Evolutionary conservation across 2,888 invertebrate genomes (phyloP).

Genomic region (Cynaeus angustus): DNA sequence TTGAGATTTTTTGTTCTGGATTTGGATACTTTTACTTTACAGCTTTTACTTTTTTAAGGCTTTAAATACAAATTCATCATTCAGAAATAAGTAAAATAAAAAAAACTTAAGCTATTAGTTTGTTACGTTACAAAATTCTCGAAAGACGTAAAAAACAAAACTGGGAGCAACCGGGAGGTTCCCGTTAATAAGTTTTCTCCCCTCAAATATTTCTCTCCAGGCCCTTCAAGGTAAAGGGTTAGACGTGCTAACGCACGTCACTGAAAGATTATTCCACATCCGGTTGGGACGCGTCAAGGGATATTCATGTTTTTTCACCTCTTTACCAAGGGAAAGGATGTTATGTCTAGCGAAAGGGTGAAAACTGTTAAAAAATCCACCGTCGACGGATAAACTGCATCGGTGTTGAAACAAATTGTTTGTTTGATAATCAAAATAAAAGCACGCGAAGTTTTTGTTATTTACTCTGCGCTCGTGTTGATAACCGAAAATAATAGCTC

Average conservation of each 20-base stretch:
- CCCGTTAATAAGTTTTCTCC: too few species aligned
- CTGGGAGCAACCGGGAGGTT: too few species aligned
- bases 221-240: constrained; percentile 22
- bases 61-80: too few species aligned
- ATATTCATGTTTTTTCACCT: constrained; percentile 30
- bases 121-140: too few species aligned
- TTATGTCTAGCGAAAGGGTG: constrained; percentile 49
- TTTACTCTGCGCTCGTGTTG: background rate
- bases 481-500: too few species aligned
- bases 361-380: constrained; percentile 46
- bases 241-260: constrained; percentile 34
- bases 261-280: constrained; percentile 42
- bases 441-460: background rate
- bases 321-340: constrained; percentile 39
- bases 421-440: background rate
- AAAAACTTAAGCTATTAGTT: too few species aligned
- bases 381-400: constrained; percentile 34
- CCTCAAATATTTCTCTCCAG: too few species aligned
- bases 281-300: constrained; percentile 24
- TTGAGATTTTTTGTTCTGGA: too few species aligned
- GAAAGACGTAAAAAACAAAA: too few species aligned
- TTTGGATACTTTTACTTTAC: too few species aligned
- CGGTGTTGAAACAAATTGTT: background rate
- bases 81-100: too few species aligned
- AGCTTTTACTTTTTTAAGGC: too few species aligned